Evolutionary conservation across 2,797 vertebrate genomes (phyloP).

Genomic region (Sandelia bainsii): DNA sequence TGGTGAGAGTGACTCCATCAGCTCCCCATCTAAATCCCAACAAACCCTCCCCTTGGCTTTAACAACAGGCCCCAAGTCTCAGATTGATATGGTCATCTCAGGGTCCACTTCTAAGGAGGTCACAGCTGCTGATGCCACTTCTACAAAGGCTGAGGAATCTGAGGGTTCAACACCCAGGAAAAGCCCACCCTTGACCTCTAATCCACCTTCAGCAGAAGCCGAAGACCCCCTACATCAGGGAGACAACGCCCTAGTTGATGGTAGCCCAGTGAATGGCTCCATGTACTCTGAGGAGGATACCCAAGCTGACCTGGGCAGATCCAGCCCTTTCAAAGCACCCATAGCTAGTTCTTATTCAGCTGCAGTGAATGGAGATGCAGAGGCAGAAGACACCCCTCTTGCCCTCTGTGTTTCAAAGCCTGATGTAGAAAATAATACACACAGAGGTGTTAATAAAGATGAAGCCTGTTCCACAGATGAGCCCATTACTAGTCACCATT

Average conservation of each 20-base stretch:
- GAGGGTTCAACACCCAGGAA: slow-evolving; percentile 69
- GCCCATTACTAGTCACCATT: slow-evolving; percentile 34
- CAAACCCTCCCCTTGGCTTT: slow-evolving; percentile 81
- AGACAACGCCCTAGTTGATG: slow-evolving; percentile 46
- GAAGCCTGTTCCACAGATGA: slow-evolving; percentile 48
- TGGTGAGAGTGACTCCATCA: slow-evolving; percentile 34
- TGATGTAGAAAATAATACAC: slow-evolving; percentile 36
- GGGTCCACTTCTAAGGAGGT: slow-evolving; percentile 64
- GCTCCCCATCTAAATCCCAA: slow-evolving; percentile 63
- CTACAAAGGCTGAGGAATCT: slow-evolving; percentile 72
- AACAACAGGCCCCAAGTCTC: slow-evolving; percentile 73
- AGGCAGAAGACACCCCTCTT: slow-evolving; percentile 76
- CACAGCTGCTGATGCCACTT: slow-evolving; percentile 60
- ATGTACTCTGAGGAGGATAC: slow-evolving; percentile 67
- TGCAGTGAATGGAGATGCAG: slow-evolving; percentile 52
- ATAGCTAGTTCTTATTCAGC: slow-evolving; percentile 43
- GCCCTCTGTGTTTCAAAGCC: slow-evolving; percentile 79
- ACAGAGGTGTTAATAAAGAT: slow-evolving; percentile 25
- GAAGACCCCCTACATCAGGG: slow-evolving; percentile 65
- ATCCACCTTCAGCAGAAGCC: slow-evolving; percentile 58
- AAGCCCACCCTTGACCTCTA: slow-evolving; percentile 71
- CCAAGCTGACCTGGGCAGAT: slow-evolving; percentile 55
- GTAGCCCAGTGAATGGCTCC: slow-evolving; percentile 54
- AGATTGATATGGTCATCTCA: slow-evolving; percentile 55
- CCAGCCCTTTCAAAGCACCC: slow-evolving; percentile 58